These are phyloP conservation scores for Cerastis rubricosa DNA, from an alignment of 2,888 invertebrate genomes.

Conservation along the genomic window DNA sequence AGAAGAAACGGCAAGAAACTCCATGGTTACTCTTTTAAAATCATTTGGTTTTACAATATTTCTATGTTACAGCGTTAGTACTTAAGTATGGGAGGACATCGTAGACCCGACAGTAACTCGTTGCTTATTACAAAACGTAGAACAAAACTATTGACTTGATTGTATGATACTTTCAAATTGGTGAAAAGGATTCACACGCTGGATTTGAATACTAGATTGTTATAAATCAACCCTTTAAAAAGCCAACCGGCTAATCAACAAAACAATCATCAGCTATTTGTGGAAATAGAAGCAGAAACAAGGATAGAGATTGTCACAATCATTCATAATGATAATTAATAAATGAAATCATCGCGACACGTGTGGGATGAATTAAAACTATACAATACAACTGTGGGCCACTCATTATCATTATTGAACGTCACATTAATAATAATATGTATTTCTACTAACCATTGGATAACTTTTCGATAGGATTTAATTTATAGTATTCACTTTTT, in stretches of 20 bases:
- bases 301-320: constrained; percentile 5
- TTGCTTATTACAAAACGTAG: no score
- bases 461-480: neutral
- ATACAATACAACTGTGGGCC: neutral
- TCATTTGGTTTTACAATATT: no score
- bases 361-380: constrained; percentile 38
- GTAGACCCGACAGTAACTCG: no score
- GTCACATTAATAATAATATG: constrained; percentile 27
- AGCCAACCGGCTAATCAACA: neutral
- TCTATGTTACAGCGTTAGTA: no score
- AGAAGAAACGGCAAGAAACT: no score
- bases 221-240: neutral
- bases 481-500: constrained; percentile 19
- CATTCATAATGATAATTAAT: constrained; percentile 35
- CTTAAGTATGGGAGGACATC: no score
- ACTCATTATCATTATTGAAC: constrained; percentile 5
- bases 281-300: neutral
- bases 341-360: constrained; percentile 51
- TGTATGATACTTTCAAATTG: neutral
- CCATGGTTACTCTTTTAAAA: no score
- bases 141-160: no score
- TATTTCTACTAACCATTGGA: neutral
- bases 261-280: constrained; percentile 1
- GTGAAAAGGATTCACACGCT: neutral
- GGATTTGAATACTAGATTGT: neutral